Evolutionary conservation across 2,113 vertebrate genomes (phyloP), one percentile per base, ranked within the genome.

Genomic region (Morone saxatilis): DNA sequence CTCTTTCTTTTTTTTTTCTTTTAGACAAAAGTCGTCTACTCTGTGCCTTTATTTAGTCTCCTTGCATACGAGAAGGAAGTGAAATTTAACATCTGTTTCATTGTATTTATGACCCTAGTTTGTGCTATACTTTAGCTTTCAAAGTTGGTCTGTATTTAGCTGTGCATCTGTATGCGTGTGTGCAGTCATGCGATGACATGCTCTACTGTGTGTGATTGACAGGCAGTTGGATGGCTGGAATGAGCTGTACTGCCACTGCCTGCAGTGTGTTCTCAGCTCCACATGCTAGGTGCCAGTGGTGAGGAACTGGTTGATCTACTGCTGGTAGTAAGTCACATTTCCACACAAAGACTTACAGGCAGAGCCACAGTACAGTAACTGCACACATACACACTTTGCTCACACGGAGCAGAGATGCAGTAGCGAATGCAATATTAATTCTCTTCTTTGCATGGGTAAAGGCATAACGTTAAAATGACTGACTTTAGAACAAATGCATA

Each of bases 191-290:
- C 54, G 17, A 14, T 48, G 63, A 74, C 80, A 57, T 71, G 62
- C 57, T 67, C 48, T 6, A 19, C 48, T 81, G 60, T 84, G 4
- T 71, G 72, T 91, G 92, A 94, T 78, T 93, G 90, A 80, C 93
- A 92, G 88, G 65, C 68, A 9, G 71, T 63, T 6, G 77, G 79
- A 92, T 92, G 91, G 91, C 89, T 90, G 88, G 65, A 91, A 93
- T 79, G 83, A 94, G 91, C 76, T 54, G 16, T n/a, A 53, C 61
- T 1, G 75, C 84, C 81, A 53, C 61, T 1, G 75, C 84, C 81
- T 82, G 68, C 81, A 84, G 91, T 79, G 84, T 86, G 53, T 87
- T 78, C 83, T 82, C 80, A 5, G 82, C 86, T 86, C 86, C 81
- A 76, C 60, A 84, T 83, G 87, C 61, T 89, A 48, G 75, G 80